Conservation (phyloP, 2,113 vertebrate species). For the Fregetta grallaria region DNA sequence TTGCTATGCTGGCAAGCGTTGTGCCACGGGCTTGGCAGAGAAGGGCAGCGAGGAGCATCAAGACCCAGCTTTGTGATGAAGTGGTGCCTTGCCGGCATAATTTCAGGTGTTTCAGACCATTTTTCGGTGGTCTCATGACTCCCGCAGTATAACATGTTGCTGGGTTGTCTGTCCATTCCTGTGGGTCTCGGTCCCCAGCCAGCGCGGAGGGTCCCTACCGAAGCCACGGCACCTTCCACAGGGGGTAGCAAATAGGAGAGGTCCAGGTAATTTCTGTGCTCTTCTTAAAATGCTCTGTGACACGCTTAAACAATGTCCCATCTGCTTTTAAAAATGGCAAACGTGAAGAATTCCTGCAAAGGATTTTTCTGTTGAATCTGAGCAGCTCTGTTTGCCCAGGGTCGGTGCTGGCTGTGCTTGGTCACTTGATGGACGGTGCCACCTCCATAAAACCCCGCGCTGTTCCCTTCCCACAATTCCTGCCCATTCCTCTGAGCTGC, state of each 20-base stretch:
- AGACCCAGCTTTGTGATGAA: background rate
- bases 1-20: too few species aligned
- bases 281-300: background rate
- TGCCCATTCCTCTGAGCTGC: background rate
- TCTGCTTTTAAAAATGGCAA: background rate
- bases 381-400: background rate
- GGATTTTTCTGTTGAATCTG: background rate
- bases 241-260: background rate
- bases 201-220: rapidly evolving
- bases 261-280: background rate
- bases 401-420: background rate
- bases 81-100: background rate
- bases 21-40: background rate
- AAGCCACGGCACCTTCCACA: background rate
- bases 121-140: background rate
- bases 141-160: background rate
- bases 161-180: background rate
- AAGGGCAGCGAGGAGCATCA: background rate
- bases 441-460: rapidly evolving
- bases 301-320: background rate
- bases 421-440: background rate
- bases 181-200: rapidly evolving
- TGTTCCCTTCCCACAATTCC: background rate
- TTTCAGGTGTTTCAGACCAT: background rate
- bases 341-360: background rate